Evolutionary conservation across 2,113 vertebrate genomes (phyloP).

Genomic region (Ifrita kowaldi): DNA sequence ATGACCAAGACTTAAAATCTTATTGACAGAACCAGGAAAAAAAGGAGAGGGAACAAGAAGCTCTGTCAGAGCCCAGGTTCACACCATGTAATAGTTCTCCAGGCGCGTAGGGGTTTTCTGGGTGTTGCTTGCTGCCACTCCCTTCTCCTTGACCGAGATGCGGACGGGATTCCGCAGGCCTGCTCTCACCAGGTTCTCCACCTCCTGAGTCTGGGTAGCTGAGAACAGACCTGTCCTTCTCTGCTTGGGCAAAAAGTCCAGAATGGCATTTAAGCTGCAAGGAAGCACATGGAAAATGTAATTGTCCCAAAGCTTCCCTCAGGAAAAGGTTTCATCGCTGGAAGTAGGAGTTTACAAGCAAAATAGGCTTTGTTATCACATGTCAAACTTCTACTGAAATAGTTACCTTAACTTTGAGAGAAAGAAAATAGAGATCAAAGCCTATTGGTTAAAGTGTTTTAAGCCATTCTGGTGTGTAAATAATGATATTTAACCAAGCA

Average conservation of each 20-base stretch:
- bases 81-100: slow-evolving; percentile 89
- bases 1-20: background rate
- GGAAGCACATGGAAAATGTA: background rate
- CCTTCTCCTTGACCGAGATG: slow-evolving; percentile 93
- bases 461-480: background rate
- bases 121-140: slow-evolving; percentile 73
- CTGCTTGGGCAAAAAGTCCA: slow-evolving; percentile 90
- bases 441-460: background rate
- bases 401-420: background rate
- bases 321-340: background rate
- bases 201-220: slow-evolving; percentile 94
- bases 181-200: slow-evolving; percentile 92
- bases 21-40: accelerated
- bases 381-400: background rate
- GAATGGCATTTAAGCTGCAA: slow-evolving; percentile 87
- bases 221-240: slow-evolving; percentile 93
- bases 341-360: background rate
- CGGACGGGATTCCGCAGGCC: slow-evolving; percentile 94
- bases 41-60: background rate
- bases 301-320: background rate
- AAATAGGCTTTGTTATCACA: background rate
- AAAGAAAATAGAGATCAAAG: background rate
- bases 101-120: slow-evolving; percentile 91
- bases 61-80: background rate
- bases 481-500: background rate